phyloP scores from a whole-genome alignment of 2,888 invertebrate species.

The Reticulitermes lucifugus region DNA sequence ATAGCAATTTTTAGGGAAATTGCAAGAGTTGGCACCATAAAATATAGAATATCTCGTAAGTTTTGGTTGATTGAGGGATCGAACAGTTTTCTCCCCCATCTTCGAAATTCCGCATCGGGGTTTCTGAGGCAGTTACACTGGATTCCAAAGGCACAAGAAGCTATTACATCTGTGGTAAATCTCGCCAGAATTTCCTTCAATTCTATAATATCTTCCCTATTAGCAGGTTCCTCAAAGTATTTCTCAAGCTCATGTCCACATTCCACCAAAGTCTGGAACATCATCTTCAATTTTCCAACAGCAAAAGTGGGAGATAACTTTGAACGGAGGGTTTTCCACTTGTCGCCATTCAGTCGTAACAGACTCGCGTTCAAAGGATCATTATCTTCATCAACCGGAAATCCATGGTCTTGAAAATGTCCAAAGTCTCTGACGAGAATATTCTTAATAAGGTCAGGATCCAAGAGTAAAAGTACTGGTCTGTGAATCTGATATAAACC shows the following conservation, averaged over 20 bases:
- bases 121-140: constrained; percentile 59
- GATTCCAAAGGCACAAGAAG: constrained; percentile 62
- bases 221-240: constrained; percentile 49
- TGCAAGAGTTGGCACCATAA: not conserved
- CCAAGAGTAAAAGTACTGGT: not conserved
- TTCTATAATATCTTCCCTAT: constrained; percentile 51
- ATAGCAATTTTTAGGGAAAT: not conserved
- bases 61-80: constrained; percentile 56
- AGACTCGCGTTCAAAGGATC: constrained; percentile 54
- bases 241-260: constrained; percentile 53
- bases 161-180: constrained; percentile 58
- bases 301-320: constrained; percentile 59
- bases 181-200: constrained; percentile 52
- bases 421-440: constrained; percentile 43
- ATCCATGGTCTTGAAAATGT: constrained; percentile 45
- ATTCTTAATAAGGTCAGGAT: constrained; percentile 42
- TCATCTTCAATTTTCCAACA: constrained; percentile 54
- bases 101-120: constrained; percentile 60
- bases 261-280: constrained; percentile 11
- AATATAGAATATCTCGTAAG: constrained; percentile 57
- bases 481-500: constrained; percentile 54
- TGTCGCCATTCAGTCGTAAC: constrained; percentile 2
- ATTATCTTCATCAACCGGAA: constrained; percentile 41
- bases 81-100: constrained; percentile 56
- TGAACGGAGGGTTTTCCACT: constrained; percentile 29